Evolutionary conservation across 2,888 invertebrate species (phyloP), one percentile per base, ranked within the genome.

Genomic region (Meiosimyza decipiens): DNA sequence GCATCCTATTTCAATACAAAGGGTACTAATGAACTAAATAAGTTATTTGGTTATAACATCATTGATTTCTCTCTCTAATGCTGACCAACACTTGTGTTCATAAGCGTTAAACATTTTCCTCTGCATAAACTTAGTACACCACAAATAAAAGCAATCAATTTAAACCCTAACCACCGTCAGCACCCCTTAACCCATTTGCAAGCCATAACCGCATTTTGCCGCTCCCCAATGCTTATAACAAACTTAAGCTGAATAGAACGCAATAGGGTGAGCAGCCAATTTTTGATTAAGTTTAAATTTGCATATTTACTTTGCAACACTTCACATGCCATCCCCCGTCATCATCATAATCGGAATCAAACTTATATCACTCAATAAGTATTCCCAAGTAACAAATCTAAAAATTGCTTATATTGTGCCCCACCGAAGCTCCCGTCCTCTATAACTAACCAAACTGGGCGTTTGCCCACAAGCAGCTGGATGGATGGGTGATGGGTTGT

Each of bases 271-370:
- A 40, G 50, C 50, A 50, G 51, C n/a, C 60, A 67, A 63, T 72
- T 63, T 66, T 64, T 72, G 63, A 72, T 64, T 72, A 33, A 63
- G 49, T 68, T 72, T 69, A 52, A 72, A 68, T 72, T 72, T 68
- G 72, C 72, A 72, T 72, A 63, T 68, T 55, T 28, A 55, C 62
- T 55, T 71, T 59, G 62, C 22, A 28, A 62, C 15, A 15, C 15
- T 11, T 52, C 52, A 16, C 6, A 9, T 5, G 5, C 47, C 16
- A 15, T 11, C 15, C 62, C 50, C 49, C n/a, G 50, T 47, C 54
- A 52, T 40, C 63, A 47, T 16, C 18, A 63, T 47, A 40, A 47
- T 47, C 47, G 63, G 40, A 63, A 40, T 40, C 16, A 47, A 63
- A 47, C 47, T 47, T 16, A 28, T 16, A 66, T 66, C 52, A 54